Conservation (phyloP, 2,888 invertebrate species). For the Leptodirus hochenwartii region DNA sequence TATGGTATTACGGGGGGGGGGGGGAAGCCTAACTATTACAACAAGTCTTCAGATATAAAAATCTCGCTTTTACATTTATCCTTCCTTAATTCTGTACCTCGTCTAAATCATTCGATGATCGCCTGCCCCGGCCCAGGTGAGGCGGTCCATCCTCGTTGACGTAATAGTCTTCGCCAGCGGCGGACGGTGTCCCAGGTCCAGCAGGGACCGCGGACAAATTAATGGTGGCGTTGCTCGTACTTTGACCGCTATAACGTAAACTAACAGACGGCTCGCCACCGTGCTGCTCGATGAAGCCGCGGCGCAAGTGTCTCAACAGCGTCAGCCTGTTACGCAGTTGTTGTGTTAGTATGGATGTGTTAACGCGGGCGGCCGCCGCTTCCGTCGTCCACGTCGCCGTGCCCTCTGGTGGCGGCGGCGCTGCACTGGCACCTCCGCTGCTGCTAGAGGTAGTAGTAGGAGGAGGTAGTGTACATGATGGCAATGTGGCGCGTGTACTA, state of each 20-base stretch:
- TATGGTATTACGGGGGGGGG: too few species aligned
- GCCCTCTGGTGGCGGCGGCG: background rate
- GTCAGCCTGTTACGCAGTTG: conserved; percentile 24
- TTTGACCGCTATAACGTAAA: conserved; percentile 40
- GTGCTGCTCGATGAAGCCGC: conserved; percentile 36
- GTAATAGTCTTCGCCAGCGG: too few species aligned
- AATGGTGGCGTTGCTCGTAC: conserved; percentile 40
- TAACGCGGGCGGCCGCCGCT: conserved; percentile 11
- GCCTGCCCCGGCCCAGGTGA: too few species aligned
- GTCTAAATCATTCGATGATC: too few species aligned
- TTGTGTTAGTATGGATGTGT: conserved; percentile 19
- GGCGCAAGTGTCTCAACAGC: conserved; percentile 27
- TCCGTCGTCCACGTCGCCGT: background rate
- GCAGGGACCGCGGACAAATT: conserved; percentile 26
- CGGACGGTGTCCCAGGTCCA: too few species aligned
- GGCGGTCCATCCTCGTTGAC: too few species aligned
- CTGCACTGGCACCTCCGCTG: background rate
- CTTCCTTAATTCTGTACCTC: too few species aligned
- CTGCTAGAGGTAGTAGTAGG: too few species aligned
- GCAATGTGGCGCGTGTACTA: too few species aligned
- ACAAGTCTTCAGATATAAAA: background rate
- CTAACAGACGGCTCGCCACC: conserved; percentile 38
- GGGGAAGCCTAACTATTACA: too few species aligned
- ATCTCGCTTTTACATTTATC: conserved; percentile 1
- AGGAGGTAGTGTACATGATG: too few species aligned